Evolutionary conservation across 2,888 invertebrate genomes (phyloP).

Genomic region (Eugnorisma glareosa): DNA sequence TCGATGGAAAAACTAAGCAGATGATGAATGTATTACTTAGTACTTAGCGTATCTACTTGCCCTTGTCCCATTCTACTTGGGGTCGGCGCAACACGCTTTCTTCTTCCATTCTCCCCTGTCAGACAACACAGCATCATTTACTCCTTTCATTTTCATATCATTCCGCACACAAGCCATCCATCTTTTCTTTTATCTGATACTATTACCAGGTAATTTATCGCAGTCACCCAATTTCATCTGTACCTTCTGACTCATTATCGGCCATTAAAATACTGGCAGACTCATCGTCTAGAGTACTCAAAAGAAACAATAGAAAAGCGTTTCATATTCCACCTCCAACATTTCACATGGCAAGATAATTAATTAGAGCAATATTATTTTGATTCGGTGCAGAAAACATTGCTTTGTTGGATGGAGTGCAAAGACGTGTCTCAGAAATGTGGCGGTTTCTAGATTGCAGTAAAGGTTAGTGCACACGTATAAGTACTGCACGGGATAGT

Average conservation of each 20-base stretch:
- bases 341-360: constrained; percentile 21
- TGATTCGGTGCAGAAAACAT: constrained; percentile 2
- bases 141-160: too few species aligned
- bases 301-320: constrained; percentile 5
- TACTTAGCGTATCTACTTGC: too few species aligned
- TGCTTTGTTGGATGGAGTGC: constrained; percentile 30
- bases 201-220: background rate
- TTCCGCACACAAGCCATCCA: too few species aligned
- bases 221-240: background rate
- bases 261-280: background rate
- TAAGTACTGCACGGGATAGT: background rate
- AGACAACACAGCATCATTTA: too few species aligned
- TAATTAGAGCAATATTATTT: constrained; percentile 26
- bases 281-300: background rate
- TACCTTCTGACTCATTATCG: background rate
- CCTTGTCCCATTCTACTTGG: too few species aligned
- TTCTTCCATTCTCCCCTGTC: too few species aligned
- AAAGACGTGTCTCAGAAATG: constrained; percentile 25
- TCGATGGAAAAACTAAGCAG: too few species aligned
- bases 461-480: constrained; percentile 1
- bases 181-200: background rate
- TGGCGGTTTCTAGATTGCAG: constrained; percentile 21
- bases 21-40: too few species aligned
- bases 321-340: background rate
- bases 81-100: too few species aligned